Evolutionary conservation across 2,888 invertebrate species (phyloP), one percentile per base, ranked within the genome.

Genomic region (Ceraclea dissimilis): DNA sequence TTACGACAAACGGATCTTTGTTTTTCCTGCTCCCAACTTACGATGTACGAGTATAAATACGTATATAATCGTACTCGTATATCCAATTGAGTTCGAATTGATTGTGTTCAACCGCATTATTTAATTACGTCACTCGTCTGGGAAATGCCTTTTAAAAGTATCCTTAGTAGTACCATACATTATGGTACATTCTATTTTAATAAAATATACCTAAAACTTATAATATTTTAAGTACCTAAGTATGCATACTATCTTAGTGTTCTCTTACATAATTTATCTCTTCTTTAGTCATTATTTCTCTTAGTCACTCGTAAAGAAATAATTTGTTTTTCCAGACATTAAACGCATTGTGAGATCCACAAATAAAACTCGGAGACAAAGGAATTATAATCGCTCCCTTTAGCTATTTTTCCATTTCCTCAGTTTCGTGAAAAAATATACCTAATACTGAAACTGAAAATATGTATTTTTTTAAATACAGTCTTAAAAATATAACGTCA

Each of bases 321-420:
- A 33, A 57, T 60, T 60, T 52, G 52, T 60, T 54, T 54, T 60
- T 52, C 57, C 46, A 39, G 49, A 57, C 54, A 57, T 60, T 60
- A 60, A 57, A 52, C 60, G 19, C 52, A 54, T 57, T 58, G 52
- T 39, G 39, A 39, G 2, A 39, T 39, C 16, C 39, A 39, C 39
- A 39, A 39, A 39, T 13, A 39, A 39, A 39, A 39, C 39, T 39
- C 13, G 39, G 39, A 39, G 13, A 39, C 39, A 39, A 39, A 39
- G 39, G 39, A 39, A 39, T 39, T 39, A 13, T 39, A 8, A 39
- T 39, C 13, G 39, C 31, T 31, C 31, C 39, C 39, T 39, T 39
- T 16, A 4, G 8, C 39, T 39, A 4, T 39, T 31, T 13, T 39
- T 8, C 39, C 39, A 39, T 39, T 39, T 39, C n/a, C 39, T 39